Evolutionary conservation across 2,797 vertebrate genomes (phyloP), one percentile per base, ranked within the genome.

Genomic region (Xenopus petersii): DNA sequence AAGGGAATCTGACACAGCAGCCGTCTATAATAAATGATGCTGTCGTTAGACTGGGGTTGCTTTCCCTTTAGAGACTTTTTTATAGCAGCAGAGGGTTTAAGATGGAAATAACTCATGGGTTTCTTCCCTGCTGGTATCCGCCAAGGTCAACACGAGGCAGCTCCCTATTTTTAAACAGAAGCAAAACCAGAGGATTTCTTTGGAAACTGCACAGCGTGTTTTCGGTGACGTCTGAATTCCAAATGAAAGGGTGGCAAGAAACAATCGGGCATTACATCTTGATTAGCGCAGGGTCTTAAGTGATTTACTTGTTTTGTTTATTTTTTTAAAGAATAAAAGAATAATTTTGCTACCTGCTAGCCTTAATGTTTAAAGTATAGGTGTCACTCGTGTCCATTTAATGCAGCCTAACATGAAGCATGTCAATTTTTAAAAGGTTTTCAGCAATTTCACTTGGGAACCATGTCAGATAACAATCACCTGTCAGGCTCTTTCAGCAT

Each of bases 271-370:
- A 1, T 76, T 77, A 76, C 87, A 83, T 82, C 81, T 84, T 81
- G 84, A 86, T 88, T 85, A 86, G 83, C 56, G 59, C 80, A 81
- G 81, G 0, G 0, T 82, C 81, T 81, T 69, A 83, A 85, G 85
- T 1, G 67, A 72, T 65, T 77, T 66, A 65, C 74, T 71, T 82
- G 77, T 81, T 86, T 86, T 73, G 67, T 58, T 54, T 81, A 33
- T 15, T 67, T 65, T 30, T 30, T 30, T 30, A n/a, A n/a, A n/a
- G 2, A 26, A 60, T 2, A 60, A 60, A 24, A 24, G 24, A 0
- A 26, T 9, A 26, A 8, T n/a, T 51, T 74, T 15, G 16, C 58
- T 66, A 11, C 36, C 47, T 36, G 71, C 12, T 26, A 67, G 21
- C 56, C 47, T 24, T 64, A 71, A 66, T 66, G 46, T 46, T 51